Base-by-base conservation (phyloP, 2,888 invertebrate species). In the Pollenia labialis region DNA sequence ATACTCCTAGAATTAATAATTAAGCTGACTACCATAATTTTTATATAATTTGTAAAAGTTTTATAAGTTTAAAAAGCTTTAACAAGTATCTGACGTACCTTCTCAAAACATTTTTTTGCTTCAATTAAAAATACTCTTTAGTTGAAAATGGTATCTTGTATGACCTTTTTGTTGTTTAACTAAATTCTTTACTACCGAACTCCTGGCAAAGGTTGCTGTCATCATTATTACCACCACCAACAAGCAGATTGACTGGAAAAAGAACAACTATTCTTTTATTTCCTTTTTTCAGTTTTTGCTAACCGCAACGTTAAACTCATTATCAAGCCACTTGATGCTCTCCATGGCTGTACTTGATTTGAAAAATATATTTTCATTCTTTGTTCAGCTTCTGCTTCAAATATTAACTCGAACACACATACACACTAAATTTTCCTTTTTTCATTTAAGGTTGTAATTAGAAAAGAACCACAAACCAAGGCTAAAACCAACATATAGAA, bases 251-350 rank as follows among this genome's bases (percentile, higher is more conserved):
- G n/a, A 44, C 54, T 68, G 46, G 16, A 40, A 48, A 79, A 77
- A 50, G 48, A 23, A 23, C 23, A 54, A 10, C 32, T 18, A 52
- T 75, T 18, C 23, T 7, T n/a, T 75, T 60, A 18, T 42, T 48
- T 12, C 44, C 64, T 82, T 79, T 16, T 54, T 75, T 56, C 74
- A 52, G 62, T 40, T 46, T 14, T 23, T 48, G 54, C 58, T 6
- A 75, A 54, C 48, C 60, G 16, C 74, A 74, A 12, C 44, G 69
- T 69, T 85, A 80, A 80, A 71, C 69, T 84, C 69, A 68, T 80
- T 85, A 81, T 76, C 52, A 46, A 76, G 23, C 69, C 64, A 71
- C 54, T 71, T 71, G 80, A 64, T 81, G 76, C 40, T 71, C 12
- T 71, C 18, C 11, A 23, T 74, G 46, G 12, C 40, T 62, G 2